Conservation (phyloP, 2,797 vertebrate genomes). For the Novumbra hubbsi region DNA sequence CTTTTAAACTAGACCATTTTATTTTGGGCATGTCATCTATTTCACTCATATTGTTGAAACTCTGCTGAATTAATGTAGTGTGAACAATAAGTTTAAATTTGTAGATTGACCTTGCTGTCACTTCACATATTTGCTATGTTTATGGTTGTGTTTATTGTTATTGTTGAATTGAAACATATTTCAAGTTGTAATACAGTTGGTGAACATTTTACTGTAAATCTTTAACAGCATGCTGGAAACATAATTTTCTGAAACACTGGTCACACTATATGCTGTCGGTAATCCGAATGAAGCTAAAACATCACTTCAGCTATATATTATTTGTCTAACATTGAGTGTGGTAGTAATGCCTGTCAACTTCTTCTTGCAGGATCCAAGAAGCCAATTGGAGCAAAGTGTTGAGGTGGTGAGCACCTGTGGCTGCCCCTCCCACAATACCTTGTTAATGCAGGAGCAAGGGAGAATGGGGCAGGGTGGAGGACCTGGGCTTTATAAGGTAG, state of each 20-base stretch:
- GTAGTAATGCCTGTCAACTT: conserved; percentile 65
- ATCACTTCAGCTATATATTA: not conserved
- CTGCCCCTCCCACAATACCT: conserved; percentile 89
- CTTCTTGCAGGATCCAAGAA: conserved; percentile 92
- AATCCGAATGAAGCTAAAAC: not conserved
- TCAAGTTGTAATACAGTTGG: too few species aligned
- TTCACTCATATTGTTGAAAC: conserved; percentile 21
- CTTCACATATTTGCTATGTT: not conserved
- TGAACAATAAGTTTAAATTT: not conserved
- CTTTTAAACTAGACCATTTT: conserved; percentile 22
- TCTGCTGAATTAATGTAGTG: conserved; percentile 12
- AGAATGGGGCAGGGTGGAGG: conserved; percentile 91
- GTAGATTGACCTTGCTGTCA: not conserved
- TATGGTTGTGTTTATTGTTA: not conserved
- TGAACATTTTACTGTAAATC: not conserved
- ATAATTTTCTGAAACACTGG: not conserved
- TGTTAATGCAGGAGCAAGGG: conserved; percentile 87
- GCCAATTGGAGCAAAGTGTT: conserved; percentile 91
- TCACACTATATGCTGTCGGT: not conserved
- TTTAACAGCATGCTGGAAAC: not conserved
- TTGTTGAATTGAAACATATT: not conserved
- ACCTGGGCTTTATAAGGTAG: conserved; percentile 99
- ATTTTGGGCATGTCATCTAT: conserved; percentile 20
- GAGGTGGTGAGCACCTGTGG: conserved; percentile 87
- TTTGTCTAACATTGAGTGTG: not conserved